These are phyloP conservation scores for Zaprionus camerounensis DNA, from an alignment of 1,140 invertebrate species.

Conservation along the genomic window DNA sequence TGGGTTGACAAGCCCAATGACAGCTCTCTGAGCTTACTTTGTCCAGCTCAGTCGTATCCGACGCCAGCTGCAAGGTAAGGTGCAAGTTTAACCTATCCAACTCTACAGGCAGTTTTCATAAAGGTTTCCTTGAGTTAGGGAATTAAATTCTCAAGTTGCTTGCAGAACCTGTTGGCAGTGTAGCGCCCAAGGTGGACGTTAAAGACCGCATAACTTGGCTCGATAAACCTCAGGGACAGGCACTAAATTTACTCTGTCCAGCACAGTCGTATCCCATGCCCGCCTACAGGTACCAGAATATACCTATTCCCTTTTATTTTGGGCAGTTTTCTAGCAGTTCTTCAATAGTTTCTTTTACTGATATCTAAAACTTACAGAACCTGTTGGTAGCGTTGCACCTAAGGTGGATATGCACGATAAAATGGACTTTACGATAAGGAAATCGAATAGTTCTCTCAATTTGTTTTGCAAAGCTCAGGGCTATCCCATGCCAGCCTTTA, in stretches of 20 bases:
- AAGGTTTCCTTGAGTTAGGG: slow-evolving; percentile 23
- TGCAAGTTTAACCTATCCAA: neutral
- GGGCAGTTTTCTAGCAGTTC: slow-evolving; percentile 51
- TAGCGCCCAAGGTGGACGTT: slow-evolving; percentile 87
- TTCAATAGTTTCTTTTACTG: neutral
- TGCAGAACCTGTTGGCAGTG: slow-evolving; percentile 86
- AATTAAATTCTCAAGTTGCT: neutral
- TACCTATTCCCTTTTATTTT: neutral
- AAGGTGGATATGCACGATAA: slow-evolving; percentile 86
- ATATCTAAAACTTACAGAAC: slow-evolving; percentile 85
- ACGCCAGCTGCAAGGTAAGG: slow-evolving; percentile 87
- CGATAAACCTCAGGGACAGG: slow-evolving; percentile 84
- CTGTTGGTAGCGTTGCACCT: slow-evolving; percentile 89
- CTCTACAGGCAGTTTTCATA: slow-evolving; percentile 65
- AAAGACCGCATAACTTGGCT: slow-evolving; percentile 87
- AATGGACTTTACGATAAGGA: slow-evolving; percentile 55
- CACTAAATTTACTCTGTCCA: slow-evolving; percentile 85
- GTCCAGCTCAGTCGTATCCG: slow-evolving; percentile 89
- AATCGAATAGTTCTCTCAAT: slow-evolving; percentile 53
- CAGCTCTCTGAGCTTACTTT: slow-evolving; percentile 85
- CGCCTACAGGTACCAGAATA: slow-evolving; percentile 86
- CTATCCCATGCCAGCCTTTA: slow-evolving; percentile 88
- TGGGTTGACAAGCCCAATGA: slow-evolving; percentile 64
- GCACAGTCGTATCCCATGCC: slow-evolving; percentile 89
- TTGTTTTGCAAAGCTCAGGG: slow-evolving; percentile 87